A percentile compares a stretch with the other conserved stretches of the same genome.
Conservation (phyloP, 1,140 invertebrate species). For the Lysiphlebus fabarum region DNA sequence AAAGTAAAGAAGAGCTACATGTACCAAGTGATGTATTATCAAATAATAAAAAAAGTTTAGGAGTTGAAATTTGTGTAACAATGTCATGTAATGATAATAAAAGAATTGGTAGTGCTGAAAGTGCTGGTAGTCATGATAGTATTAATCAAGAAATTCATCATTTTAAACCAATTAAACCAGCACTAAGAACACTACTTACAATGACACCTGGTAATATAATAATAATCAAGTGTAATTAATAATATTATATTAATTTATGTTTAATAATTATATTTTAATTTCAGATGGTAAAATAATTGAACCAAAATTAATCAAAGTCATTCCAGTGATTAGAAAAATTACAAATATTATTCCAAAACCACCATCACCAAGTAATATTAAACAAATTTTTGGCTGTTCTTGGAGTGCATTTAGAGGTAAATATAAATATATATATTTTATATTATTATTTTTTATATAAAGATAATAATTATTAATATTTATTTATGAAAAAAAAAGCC, state of each 20-base stretch:
- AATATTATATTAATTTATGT: no score
- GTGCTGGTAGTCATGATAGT: slow-evolving; percentile 57
- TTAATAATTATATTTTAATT: no score
- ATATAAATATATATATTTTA: background rate
- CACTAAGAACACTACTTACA: slow-evolving; percentile 53
- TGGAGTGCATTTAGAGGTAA: slow-evolving; percentile 54
- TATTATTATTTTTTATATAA: background rate
- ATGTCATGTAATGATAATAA: slow-evolving; percentile 37
- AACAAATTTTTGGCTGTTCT: slow-evolving; percentile 45
- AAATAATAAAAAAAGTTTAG: slow-evolving; percentile 50
- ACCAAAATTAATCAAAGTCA: slow-evolving; percentile 49
- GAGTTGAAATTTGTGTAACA: slow-evolving; percentile 46
- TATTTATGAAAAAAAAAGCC: background rate
- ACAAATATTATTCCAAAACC: slow-evolving; percentile 40
- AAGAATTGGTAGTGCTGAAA: slow-evolving; percentile 49
- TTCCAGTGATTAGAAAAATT: slow-evolving; percentile 42
- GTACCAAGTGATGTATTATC: slow-evolving; percentile 56
- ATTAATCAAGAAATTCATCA: slow-evolving; percentile 61
- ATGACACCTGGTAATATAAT: slow-evolving; percentile 38
- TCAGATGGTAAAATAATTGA: slow-evolving; percentile 50
- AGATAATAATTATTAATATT: background rate
- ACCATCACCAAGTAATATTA: slow-evolving; percentile 39
- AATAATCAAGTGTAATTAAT: slow-evolving; percentile 9
- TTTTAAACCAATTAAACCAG: slow-evolving; percentile 60
- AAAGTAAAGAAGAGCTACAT: slow-evolving; percentile 57